Evolutionary conservation across 2,888 invertebrate species (phyloP).

Genomic region (Agrenia bidenticulata): DNA sequence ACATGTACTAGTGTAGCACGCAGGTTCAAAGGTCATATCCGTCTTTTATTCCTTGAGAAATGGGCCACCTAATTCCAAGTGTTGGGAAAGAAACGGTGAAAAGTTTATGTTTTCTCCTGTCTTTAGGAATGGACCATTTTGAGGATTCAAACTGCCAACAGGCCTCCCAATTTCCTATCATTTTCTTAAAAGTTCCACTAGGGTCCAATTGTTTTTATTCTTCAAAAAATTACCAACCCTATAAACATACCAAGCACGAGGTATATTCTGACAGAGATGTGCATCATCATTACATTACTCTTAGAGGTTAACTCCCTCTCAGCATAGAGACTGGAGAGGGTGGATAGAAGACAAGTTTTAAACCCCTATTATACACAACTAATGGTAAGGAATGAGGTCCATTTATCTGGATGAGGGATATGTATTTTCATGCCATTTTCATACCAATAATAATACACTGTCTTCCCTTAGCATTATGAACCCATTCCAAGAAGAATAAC

Average conservation of each 20-base stretch:
- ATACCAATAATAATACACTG: conserved; percentile 8
- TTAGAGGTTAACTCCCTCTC: neutral
- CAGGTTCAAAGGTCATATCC: conserved; percentile 14
- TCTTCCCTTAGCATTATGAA: conserved; percentile 1
- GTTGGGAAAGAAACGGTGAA: conserved; percentile 8
- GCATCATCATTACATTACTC: no score
- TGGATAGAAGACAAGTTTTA: neutral
- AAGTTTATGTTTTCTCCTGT: conserved; percentile 1
- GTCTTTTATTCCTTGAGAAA: neutral
- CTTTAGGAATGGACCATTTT: neutral
- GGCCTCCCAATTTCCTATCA: neutral
- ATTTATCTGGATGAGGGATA: conserved; percentile 10
- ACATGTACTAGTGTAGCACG: neutral
- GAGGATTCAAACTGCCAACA: conserved; percentile 10
- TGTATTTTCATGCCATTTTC: conserved; percentile 3
- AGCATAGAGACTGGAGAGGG: no score
- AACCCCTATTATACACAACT: neutral
- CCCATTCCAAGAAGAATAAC: conserved; percentile 1
- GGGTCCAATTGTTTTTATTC: conserved; percentile 10
- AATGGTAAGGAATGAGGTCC: neutral
- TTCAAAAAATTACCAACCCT: no score
- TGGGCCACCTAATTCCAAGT: neutral
- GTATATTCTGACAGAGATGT: no score
- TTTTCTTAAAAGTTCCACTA: conserved; percentile 8
- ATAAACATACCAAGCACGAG: no score